Evolutionary conservation across 1,140 invertebrate genomes (phyloP), one percentile per base, ranked within the genome.

Genomic region (Listronotus oregonensis): DNA sequence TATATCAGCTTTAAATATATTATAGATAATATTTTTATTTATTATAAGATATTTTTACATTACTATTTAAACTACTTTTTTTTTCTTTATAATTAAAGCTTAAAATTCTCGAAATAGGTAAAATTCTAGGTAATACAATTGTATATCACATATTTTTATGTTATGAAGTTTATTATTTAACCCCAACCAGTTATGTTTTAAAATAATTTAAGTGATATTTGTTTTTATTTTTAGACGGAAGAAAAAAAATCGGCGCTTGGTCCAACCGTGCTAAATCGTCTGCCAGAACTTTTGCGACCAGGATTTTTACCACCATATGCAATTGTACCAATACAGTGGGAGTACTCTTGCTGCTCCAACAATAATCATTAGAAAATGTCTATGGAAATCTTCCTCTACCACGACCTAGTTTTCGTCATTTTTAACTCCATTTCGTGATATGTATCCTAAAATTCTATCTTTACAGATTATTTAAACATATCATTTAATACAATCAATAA

Each of bases 241-340:
- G 73, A 8, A 76, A 75, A 68, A 70, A 71, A 58, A 78, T 79
- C 62, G 76, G 76, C 46, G 74, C 72, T 46, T 79, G 75, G 73
- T 74, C 74, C 9, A 77, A 71, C 55, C 68, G 76, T 69, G 77
- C 77, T 54, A 65, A 72, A 18, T 74, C 75, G 27, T 73, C 75
- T 39, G 77, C 77, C 10, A 68, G 76, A 44, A 72, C 75, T 5
- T 76, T 79, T 63, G 77, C 76, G 14, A 68, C 73, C 34, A 70
- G 77, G 56, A 66, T 79, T 27, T 77, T 79, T 70, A 79, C 77
- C 64, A 75, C 76, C 44, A 77, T 79, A 65, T 79, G 77, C 54
- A 78, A 79, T 66, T 79, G 77, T 68, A 78, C 77, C 52, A 78
- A 75, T 68, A 68, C 76, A 49, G 74, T 79, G 59, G 70, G 52